These are phyloP conservation scores for Resseliella maxima DNA, from an alignment of 2,888 invertebrate species.

Conservation along the genomic window DNA sequence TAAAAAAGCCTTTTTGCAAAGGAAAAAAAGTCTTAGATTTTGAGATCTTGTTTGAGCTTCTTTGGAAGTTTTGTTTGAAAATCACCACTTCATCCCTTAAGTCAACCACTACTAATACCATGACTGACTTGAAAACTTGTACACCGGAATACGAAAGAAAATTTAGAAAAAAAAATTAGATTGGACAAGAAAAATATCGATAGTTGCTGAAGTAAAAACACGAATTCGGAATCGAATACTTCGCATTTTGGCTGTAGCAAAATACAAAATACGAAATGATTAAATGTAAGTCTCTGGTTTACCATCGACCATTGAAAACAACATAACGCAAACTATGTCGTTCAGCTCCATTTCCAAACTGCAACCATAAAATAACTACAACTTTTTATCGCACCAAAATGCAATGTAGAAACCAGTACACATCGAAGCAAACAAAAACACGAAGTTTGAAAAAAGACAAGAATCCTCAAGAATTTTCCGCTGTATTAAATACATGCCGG, in stretches of 20 bases:
- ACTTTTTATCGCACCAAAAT: not conserved
- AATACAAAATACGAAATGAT: constrained; percentile 26
- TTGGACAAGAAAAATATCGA: not conserved
- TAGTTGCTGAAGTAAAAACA: not conserved
- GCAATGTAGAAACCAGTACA: not conserved
- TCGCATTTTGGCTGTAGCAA: not conserved
- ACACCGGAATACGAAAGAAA: not conserved
- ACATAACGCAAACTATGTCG: constrained; percentile 45
- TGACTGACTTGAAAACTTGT: constrained; percentile 19
- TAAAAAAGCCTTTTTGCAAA: not conserved
- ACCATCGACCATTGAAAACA: constrained; percentile 43
- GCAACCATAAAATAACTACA: constrained; percentile 40
- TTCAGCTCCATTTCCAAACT: constrained; percentile 49
- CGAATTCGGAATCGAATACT: not conserved
- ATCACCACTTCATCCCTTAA: constrained; percentile 47
- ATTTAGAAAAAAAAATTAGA: not conserved
- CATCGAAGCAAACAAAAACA: not conserved
- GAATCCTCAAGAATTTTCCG: constrained; percentile 33
- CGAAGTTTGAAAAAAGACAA: not conserved
- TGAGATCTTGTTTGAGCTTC: not conserved
- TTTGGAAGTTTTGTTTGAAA: constrained; percentile 10
- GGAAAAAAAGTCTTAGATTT: not conserved
- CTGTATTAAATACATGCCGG: constrained; percentile 45
- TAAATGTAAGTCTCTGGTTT: constrained; percentile 51
- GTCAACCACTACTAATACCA: constrained; percentile 20